Conservation (phyloP, 2,797 vertebrate genomes). For the Helicolenus hilgendorfi region DNA sequence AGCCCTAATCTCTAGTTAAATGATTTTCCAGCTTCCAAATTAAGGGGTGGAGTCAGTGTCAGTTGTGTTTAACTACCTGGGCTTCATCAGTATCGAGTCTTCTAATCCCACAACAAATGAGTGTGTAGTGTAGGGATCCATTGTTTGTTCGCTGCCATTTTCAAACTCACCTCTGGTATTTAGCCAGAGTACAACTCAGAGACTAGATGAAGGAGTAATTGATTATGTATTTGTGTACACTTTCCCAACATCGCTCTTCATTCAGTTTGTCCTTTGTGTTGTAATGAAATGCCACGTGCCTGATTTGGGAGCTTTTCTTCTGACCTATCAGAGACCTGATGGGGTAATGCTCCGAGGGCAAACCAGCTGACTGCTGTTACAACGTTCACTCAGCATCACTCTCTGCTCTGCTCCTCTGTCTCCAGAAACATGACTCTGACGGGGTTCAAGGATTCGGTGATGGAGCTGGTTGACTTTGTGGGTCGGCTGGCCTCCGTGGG, state of each 20-base stretch:
- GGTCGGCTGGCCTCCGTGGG: constrained; percentile 90
- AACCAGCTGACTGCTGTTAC: background rate
- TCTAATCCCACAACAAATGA: constrained; percentile 14
- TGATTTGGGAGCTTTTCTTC: constrained; percentile 42
- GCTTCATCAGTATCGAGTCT: constrained; percentile 11
- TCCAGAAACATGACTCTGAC: constrained; percentile 93
- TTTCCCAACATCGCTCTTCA: background rate
- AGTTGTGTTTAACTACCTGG: constrained; percentile 27
- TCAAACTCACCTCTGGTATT: constrained; percentile 22
- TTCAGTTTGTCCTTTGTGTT: constrained; percentile 22
- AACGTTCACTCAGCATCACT: constrained; percentile 6
- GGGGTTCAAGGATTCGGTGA: constrained; percentile 90
- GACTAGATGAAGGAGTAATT: constrained; percentile 11
- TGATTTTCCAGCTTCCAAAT: constrained; percentile 10
- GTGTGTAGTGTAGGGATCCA: constrained; percentile 13
- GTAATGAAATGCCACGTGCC: background rate
- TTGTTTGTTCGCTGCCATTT: constrained; percentile 37
- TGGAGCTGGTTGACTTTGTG: constrained; percentile 93
- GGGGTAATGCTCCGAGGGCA: constrained; percentile 6
- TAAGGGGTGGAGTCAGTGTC: constrained; percentile 1
- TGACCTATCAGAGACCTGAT: constrained; percentile 30
- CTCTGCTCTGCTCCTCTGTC: constrained; percentile 34
- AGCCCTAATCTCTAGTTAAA: background rate
- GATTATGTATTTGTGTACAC: constrained; percentile 17
- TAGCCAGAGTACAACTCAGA: background rate